Conservation (phyloP, 2,113 vertebrate species). For the Gymnorhina tibicen region DNA sequence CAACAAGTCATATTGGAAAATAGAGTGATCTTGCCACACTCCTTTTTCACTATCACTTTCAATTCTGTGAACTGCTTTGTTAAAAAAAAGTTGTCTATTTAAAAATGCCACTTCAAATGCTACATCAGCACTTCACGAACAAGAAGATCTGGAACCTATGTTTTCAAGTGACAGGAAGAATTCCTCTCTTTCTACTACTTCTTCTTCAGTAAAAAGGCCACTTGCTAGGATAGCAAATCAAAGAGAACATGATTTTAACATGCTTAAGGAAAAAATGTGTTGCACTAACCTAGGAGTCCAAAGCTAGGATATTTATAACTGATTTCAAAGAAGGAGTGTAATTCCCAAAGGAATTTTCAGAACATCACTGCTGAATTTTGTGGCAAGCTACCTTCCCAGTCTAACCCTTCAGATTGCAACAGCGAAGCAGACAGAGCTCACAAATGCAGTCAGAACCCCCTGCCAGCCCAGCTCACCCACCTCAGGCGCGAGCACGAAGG, state of each 20-base stretch:
- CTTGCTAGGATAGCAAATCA: background rate
- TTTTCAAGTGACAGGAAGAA: background rate
- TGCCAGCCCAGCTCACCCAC: constrained; percentile 56
- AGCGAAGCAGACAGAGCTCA: background rate
- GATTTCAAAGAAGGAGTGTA: fast-evolving
- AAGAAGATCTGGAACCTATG: background rate
- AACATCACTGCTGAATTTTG: background rate
- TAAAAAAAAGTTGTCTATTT: background rate
- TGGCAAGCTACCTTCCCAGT: background rate
- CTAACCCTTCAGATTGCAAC: background rate
- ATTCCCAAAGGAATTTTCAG: background rate
- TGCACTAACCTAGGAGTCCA: background rate
- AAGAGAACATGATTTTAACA: background rate
- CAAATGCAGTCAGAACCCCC: fast-evolving
- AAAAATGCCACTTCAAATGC: background rate
- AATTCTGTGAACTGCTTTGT: background rate
- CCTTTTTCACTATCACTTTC: background rate
- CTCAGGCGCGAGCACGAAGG: constrained; percentile 95
- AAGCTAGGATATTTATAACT: background rate
- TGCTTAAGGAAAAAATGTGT: background rate
- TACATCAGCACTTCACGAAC: fast-evolving
- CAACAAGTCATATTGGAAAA: background rate
- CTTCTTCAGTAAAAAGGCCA: background rate
- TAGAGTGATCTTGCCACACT: background rate
- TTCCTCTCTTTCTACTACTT: background rate